Percentiles rank a stretch among this genome's conserved stretches.
Conservation (phyloP, 2,797 vertebrate species). For the Benthosema pterotum region DNA sequence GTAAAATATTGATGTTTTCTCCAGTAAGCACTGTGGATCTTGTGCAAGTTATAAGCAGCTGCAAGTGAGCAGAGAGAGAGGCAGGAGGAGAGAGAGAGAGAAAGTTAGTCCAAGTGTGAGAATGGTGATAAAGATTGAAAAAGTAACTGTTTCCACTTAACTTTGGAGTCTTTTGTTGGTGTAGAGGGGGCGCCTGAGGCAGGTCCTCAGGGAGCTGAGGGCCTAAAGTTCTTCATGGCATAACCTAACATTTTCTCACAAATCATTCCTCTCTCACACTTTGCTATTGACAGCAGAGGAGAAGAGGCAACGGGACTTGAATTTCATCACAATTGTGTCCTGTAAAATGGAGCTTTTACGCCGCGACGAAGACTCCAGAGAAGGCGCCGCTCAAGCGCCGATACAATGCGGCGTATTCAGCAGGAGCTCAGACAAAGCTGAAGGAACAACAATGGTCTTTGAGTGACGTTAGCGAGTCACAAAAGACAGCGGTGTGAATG, state of each 20-base stretch:
- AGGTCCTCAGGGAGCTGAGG: slow-evolving; percentile 36
- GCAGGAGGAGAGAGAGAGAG: slow-evolving; percentile 12
- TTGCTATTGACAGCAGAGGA: slow-evolving; percentile 37
- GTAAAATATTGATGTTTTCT: slow-evolving; percentile 49
- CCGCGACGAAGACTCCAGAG: slow-evolving; percentile 34
- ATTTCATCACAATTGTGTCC: slow-evolving; percentile 56
- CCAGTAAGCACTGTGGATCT: slow-evolving; percentile 32
- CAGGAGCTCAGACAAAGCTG: slow-evolving; percentile 66
- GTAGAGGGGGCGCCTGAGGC: slow-evolving; percentile 31
- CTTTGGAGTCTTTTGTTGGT: slow-evolving; percentile 57
- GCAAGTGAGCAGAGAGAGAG: slow-evolving; percentile 11
- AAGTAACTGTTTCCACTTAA: slow-evolving; percentile 30
- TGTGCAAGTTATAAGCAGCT: slow-evolving; percentile 26
- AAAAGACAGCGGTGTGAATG: slow-evolving; percentile 60
- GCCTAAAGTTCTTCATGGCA: slow-evolving; percentile 42
- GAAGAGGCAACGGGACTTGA: slow-evolving; percentile 52
- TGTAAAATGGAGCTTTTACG: slow-evolving; percentile 57
- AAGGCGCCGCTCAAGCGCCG: slow-evolving; percentile 36
- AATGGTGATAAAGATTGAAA: slow-evolving; percentile 3
- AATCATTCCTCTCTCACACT: slow-evolving; percentile 4
- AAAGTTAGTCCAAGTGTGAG: slow-evolving; percentile 2
- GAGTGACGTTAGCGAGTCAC: slow-evolving; percentile 49
- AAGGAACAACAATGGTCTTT: slow-evolving; percentile 60
- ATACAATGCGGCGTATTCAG: slow-evolving; percentile 42
- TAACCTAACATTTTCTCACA: slow-evolving; percentile 65